Conservation (phyloP, 1,140 invertebrate genomes). For the Bicyclus anynana region DNA sequence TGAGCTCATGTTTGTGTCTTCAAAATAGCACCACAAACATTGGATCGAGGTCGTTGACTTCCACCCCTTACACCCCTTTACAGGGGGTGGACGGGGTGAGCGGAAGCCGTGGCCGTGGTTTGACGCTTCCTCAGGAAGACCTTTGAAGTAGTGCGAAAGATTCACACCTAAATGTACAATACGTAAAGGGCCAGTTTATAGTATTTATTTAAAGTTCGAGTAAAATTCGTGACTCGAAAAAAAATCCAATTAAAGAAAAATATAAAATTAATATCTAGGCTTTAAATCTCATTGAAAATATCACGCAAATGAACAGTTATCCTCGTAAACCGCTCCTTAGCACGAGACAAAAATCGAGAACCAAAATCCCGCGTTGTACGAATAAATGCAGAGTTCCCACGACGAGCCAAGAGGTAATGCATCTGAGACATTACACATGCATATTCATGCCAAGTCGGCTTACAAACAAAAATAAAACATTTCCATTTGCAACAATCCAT, state of each 20-base stretch:
- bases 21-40: slow-evolving; percentile 64
- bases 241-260: slow-evolving; percentile 14
- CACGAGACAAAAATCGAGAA: slow-evolving; percentile 31
- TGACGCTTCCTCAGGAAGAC: slow-evolving; percentile 74
- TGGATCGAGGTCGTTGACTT: slow-evolving; percentile 52
- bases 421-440: slow-evolving; percentile 55
- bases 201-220: background rate
- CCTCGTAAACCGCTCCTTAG: slow-evolving; percentile 26
- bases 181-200: background rate
- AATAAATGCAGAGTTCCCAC: slow-evolving; percentile 48
- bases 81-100: slow-evolving; percentile 31
- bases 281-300: slow-evolving; percentile 2
- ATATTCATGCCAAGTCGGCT: slow-evolving; percentile 39
- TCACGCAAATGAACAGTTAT: slow-evolving; percentile 16
- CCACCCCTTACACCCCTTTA: slow-evolving; percentile 40
- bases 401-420: slow-evolving; percentile 42
- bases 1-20: slow-evolving; percentile 54
- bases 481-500: slow-evolving; percentile 58
- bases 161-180: slow-evolving; percentile 25
- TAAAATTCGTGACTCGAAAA: background rate
- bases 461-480: slow-evolving; percentile 43
- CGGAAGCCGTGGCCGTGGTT: slow-evolving; percentile 68
- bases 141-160: slow-evolving; percentile 63
- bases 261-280: slow-evolving; percentile 12
- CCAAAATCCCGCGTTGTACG: slow-evolving; percentile 33